Conservation (phyloP, 2,797 vertebrate genomes). For the Megaceryle alcyon region DNA sequence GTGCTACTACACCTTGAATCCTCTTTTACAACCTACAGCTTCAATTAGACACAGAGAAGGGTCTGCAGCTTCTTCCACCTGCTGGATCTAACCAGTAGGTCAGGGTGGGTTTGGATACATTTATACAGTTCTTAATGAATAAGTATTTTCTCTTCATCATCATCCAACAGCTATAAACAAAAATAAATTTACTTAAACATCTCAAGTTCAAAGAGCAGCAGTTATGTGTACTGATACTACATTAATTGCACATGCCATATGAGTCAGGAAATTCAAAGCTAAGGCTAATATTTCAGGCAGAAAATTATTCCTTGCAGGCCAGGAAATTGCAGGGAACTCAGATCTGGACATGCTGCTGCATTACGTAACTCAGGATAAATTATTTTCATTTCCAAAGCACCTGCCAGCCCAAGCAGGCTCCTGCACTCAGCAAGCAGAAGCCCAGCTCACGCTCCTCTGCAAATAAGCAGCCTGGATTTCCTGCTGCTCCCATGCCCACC, state of each 20-base stretch:
- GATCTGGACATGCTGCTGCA: slow-evolving; percentile 15
- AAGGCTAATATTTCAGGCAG: slow-evolving; percentile 39
- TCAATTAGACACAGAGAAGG: background rate
- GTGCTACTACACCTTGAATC: background rate
- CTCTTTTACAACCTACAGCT: background rate
- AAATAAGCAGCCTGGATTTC: background rate
- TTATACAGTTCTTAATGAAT: background rate
- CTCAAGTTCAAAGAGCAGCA: slow-evolving; percentile 25
- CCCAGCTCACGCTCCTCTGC: background rate
- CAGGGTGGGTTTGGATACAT: background rate
- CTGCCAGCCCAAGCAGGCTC: slow-evolving; percentile 21
- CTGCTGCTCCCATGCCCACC: background rate
- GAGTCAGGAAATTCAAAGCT: slow-evolving; percentile 30
- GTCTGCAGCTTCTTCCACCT: background rate
- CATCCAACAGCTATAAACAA: background rate
- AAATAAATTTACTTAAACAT: background rate
- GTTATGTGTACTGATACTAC: background rate
- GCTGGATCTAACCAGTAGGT: background rate
- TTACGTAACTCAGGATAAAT: slow-evolving; percentile 15
- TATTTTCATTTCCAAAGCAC: slow-evolving; percentile 9
- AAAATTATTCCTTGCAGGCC: slow-evolving; percentile 34
- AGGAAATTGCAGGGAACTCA: slow-evolving; percentile 28
- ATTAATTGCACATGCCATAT: background rate
- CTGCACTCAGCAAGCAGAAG: background rate
- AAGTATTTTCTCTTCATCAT: background rate